phyloP scores from a whole-genome alignment of 1,140 invertebrate species.

The Zaprionus davidi region DNA sequence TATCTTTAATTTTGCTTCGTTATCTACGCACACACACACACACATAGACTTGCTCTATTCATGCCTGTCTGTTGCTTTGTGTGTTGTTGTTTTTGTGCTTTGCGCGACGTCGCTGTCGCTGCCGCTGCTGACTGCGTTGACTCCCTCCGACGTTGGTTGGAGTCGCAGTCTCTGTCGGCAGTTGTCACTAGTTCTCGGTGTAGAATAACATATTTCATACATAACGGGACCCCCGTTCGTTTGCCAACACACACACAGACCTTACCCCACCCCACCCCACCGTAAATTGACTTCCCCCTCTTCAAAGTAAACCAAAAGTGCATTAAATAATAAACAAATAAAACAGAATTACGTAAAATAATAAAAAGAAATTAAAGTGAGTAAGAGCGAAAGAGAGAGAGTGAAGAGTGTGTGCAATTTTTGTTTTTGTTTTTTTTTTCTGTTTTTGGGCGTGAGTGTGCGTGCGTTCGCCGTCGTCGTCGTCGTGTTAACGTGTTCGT shows the following conservation, averaged over 20 bases:
- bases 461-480: not conserved
- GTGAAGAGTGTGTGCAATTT: slow-evolving; percentile 4
- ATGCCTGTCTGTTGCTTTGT: slow-evolving; percentile 25
- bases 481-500: slow-evolving; percentile 7
- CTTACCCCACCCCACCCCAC: not conserved
- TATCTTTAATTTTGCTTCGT: slow-evolving; percentile 62
- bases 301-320: not conserved
- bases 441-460: slow-evolving; percentile 4
- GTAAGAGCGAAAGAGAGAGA: not conserved
- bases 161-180: slow-evolving; percentile 37
- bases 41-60: slow-evolving; percentile 30
- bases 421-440: slow-evolving; percentile 4
- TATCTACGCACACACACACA: slow-evolving; percentile 66
- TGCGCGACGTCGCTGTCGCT: slow-evolving; percentile 38
- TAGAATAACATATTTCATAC: slow-evolving; percentile 51
- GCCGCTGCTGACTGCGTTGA: slow-evolving; percentile 20
- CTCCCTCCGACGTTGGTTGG: slow-evolving; percentile 25
- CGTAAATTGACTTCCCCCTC: not conserved
- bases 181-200: slow-evolving; percentile 55
- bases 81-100: slow-evolving; percentile 25
- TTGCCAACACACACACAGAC: not conserved
- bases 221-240: slow-evolving; percentile 31
- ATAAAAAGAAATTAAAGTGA: slow-evolving; percentile 11
- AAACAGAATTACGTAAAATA: slow-evolving; percentile 45
- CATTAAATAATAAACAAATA: slow-evolving; percentile 24